Evolutionary conservation across 2,113 vertebrate genomes (phyloP), one percentile per base, ranked within the genome.

Genomic region (Megaceryle torquata): DNA sequence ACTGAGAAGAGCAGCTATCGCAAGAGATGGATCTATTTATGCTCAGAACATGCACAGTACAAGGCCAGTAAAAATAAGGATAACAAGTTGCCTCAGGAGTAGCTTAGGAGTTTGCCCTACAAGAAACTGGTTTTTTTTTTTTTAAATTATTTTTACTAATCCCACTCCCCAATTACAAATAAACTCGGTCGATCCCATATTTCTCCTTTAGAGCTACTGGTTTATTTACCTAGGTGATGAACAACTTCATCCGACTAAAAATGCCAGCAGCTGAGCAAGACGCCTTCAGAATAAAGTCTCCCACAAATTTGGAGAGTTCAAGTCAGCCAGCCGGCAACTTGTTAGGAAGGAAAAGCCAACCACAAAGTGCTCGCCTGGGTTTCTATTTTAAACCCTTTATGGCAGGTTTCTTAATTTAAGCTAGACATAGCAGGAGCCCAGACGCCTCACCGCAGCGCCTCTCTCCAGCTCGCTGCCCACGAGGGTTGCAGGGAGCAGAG

Each of bases 371-470:
- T 39, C 7, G 41, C 51, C 53, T 3, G 39, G 39, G 65, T 57
- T 88, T 92, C 94, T 93, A 96, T 93, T 95, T 95, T 89, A 91
- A 96, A 54, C 59, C 29, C 75, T 90, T 86, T 59, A 91, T 85
- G 70, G 93, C 78, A 89, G 50, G 88, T 77, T 88, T 71, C 93
- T 90, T 80, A 91, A 75, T 54, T 90, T 74, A 82, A 95, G 61
- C 63, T 28, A 50, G 68, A 54, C 31, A 17, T 4, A 22, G 7
- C 70, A 64, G 39, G 11, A 70, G 16, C 53, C 48, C 48, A 68
- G 33, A 10, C 46, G 35, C 65, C 72, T 56, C 10, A n/a, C 71
- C 43, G 4, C 77, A 71, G 82, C n/a, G 13, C 67, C 4, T 22
- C 59, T 24, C 72, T 21, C 77, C 79, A 76, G 8, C 29, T 18